Conservation (phyloP, 1,140 invertebrate genomes). For the Nasonia longicornis region DNA sequence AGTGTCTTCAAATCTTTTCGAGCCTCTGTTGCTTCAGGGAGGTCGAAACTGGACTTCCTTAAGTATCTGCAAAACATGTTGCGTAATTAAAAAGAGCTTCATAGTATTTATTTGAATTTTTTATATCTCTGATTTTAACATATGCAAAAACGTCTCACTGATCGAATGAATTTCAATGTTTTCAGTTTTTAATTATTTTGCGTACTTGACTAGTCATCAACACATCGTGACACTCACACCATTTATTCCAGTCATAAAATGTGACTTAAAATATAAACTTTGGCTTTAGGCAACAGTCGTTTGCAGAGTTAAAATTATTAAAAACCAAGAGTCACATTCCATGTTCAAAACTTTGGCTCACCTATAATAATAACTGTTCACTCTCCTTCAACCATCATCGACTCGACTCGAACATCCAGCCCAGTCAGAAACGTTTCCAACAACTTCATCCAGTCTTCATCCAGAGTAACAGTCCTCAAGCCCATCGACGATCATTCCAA, state of each 20-base stretch:
- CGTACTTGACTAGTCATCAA: slow-evolving; percentile 10
- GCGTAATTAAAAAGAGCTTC: background rate
- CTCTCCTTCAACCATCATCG: slow-evolving; percentile 28
- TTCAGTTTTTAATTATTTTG: slow-evolving; percentile 19
- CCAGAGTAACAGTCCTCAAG: slow-evolving; percentile 32
- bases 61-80: slow-evolving; percentile 37
- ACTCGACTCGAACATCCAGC: slow-evolving; percentile 29
- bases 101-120: background rate
- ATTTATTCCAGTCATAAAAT: slow-evolving; percentile 40
- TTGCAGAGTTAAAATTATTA: background rate
- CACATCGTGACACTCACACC: slow-evolving; percentile 22
- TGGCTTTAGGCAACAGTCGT: background rate
- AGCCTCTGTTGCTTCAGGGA: slow-evolving; percentile 18
- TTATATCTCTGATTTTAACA: slow-evolving; percentile 7
- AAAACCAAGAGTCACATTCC: slow-evolving; percentile 37
- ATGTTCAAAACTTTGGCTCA: slow-evolving; percentile 37
- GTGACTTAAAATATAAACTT: slow-evolving; percentile 7
- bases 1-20: background rate
- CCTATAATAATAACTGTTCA: slow-evolving; percentile 36
- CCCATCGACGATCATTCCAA: slow-evolving; percentile 31
- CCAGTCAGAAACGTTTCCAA: slow-evolving; percentile 32
- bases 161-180: slow-evolving; percentile 2
- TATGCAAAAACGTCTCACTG: background rate
- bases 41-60: slow-evolving; percentile 21
- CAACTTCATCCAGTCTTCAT: slow-evolving; percentile 41